Conservation (phyloP, 2,113 vertebrate genomes). For the Ailurus styani region DNA sequence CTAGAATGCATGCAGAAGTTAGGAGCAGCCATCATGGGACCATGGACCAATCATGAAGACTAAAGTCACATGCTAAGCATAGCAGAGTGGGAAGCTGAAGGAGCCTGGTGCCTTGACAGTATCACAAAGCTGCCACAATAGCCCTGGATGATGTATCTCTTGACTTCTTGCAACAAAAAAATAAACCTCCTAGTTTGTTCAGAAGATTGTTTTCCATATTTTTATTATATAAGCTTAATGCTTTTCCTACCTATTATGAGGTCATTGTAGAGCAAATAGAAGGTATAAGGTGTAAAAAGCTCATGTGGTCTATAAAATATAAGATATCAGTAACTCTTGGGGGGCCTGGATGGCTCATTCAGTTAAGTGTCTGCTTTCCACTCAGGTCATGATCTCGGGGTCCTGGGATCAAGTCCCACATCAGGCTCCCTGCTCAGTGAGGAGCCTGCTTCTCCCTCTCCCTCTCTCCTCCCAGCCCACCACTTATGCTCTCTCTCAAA, state of each 20-base stretch:
- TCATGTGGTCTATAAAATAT: not conserved
- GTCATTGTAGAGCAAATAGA: not conserved
- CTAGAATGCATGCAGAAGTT: not conserved
- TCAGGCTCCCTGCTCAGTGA: not conserved
- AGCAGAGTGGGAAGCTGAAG: not conserved
- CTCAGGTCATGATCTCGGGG: not conserved
- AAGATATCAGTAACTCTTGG: not conserved
- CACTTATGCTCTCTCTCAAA: not conserved
- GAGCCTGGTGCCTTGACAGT: not conserved
- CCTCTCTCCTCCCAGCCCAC: fast-evolving
- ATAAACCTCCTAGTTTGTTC: not conserved
- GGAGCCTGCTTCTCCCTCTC: not conserved
- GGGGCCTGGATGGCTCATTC: not conserved
- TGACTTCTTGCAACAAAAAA: not conserved
- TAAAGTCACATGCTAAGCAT: not conserved
- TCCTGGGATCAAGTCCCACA: not conserved
- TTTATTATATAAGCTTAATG: not conserved
- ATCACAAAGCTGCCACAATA: not conserved
- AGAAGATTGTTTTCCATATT: not conserved
- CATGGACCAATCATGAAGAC: not conserved
- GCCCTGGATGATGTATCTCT: not conserved
- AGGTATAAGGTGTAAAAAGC: not conserved
- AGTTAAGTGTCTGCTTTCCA: not conserved
- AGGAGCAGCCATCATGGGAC: not conserved
- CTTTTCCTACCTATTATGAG: not conserved